Evolutionary conservation across 1,140 invertebrate genomes (phyloP).

Genomic region (Camponotus floridanus): DNA sequence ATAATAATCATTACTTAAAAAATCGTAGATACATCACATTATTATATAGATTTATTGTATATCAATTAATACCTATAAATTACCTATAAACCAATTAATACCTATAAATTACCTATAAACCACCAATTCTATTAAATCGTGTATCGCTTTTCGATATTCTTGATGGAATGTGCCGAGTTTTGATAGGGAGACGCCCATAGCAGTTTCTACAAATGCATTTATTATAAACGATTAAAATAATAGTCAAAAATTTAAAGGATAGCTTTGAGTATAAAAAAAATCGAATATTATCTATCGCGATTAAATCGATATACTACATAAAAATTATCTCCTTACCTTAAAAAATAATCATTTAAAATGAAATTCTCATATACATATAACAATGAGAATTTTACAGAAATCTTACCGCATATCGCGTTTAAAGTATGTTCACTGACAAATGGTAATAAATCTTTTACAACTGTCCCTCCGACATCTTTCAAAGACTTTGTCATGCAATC

Average conservation of each 20-base stretch:
- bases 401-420: slow-evolving; percentile 78
- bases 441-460: slow-evolving; percentile 87
- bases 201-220: slow-evolving; percentile 88
- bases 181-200: slow-evolving; percentile 92
- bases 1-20: no score
- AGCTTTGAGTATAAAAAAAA: neutral
- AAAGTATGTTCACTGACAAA: slow-evolving; percentile 90
- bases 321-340: neutral
- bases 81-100: no score
- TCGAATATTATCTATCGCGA: neutral
- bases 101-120: slow-evolving; percentile 71
- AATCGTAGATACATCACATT: no score
- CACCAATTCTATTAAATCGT: slow-evolving; percentile 75
- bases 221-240: neutral
- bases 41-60: neutral
- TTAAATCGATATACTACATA: neutral
- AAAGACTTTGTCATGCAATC: slow-evolving; percentile 11
- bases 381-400: no score
- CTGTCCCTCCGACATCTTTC: slow-evolving; percentile 73
- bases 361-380: no score
- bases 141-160: slow-evolving; percentile 88
- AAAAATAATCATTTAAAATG: neutral
- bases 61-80: neutral
- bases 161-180: slow-evolving; percentile 86
- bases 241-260: no score